phyloP scores from a whole-genome alignment of 2,797 vertebrate genomes.

The Taenioides sp. region DNA sequence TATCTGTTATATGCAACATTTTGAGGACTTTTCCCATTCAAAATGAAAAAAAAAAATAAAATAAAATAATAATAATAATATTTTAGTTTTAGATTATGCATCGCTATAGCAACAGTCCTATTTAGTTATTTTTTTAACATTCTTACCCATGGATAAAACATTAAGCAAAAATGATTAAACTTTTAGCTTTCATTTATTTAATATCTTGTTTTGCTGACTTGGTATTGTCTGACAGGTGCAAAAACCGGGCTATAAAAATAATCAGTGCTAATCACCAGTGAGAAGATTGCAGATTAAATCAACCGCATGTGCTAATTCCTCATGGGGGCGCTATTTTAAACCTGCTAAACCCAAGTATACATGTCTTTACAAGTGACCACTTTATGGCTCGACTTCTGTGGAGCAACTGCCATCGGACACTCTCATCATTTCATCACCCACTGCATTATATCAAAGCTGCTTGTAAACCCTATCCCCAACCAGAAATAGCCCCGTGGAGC shows the following conservation, averaged over 20 bases:
- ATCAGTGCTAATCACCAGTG: background rate
- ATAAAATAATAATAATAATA: too few species aligned
- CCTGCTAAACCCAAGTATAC: slow-evolving; percentile 5
- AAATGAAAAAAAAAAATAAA: too few species aligned
- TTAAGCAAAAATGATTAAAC: too few species aligned
- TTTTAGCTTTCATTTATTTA: background rate
- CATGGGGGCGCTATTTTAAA: slow-evolving; percentile 1
- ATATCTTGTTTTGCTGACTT: background rate
- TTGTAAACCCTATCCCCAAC: background rate
- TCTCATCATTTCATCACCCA: slow-evolving; percentile 11
- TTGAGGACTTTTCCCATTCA: too few species aligned
- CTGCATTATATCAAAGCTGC: slow-evolving; percentile 9
- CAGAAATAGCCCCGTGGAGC: background rate
- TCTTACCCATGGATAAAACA: too few species aligned
- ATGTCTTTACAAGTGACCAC: slow-evolving; percentile 1
- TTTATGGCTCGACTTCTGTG: background rate
- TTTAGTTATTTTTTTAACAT: too few species aligned
- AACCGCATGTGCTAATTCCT: slow-evolving; percentile 1
- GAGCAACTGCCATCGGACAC: slow-evolving; percentile 6
- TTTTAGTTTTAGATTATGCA: too few species aligned
- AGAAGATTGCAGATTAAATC: slow-evolving; percentile 5
- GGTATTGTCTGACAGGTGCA: background rate
- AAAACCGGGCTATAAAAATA: background rate
- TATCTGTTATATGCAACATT: too few species aligned
- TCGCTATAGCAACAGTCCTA: too few species aligned